phyloP scores from a whole-genome alignment of 2,113 vertebrate species.

The Zeus faber region DNA sequence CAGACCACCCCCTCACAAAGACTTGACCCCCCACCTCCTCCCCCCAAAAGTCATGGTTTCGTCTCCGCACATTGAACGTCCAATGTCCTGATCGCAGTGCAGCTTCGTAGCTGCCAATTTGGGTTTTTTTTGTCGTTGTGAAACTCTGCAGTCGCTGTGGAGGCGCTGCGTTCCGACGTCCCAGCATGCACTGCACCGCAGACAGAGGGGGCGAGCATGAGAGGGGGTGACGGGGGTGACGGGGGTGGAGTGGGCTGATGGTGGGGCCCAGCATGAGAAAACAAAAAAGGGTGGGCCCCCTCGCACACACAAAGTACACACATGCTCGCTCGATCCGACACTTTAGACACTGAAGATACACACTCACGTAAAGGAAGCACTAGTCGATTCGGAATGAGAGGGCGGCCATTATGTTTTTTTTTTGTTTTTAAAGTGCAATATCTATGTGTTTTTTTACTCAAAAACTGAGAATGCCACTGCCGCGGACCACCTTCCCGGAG shows the following conservation, averaged over 20 bases:
- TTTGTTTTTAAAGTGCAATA: slow-evolving; percentile 76
- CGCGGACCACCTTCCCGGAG: slow-evolving; percentile 39
- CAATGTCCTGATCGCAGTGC: slow-evolving; percentile 57
- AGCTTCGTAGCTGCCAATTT: slow-evolving; percentile 69
- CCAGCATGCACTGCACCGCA: slow-evolving; percentile 72
- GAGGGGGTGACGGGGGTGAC: not conserved
- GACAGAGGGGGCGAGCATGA: slow-evolving; percentile 32
- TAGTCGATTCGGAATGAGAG: slow-evolving; percentile 71
- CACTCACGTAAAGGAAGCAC: slow-evolving; percentile 72
- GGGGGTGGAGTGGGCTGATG: not conserved
- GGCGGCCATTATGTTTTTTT: slow-evolving; percentile 27
- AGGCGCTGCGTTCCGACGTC: slow-evolving; percentile 53
- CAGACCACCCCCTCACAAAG: slow-evolving; percentile 24
- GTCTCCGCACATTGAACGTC: slow-evolving; percentile 30
- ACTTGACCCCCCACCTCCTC: slow-evolving; percentile 15
- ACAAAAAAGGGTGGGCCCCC: slow-evolving; percentile 21
- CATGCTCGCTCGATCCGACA: slow-evolving; percentile 1
- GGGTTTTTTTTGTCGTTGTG: slow-evolving; percentile 46
- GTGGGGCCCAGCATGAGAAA: slow-evolving; percentile 27
- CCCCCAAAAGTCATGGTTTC: not conserved
- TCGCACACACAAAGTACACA: slow-evolving; percentile 14
- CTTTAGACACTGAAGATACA: slow-evolving; percentile 46
- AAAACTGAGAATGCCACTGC: slow-evolving; percentile 30
- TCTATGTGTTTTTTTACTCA: slow-evolving; percentile 58
- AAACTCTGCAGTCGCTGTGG: slow-evolving; percentile 49